Evolutionary conservation across 2,797 vertebrate genomes (phyloP).

Genomic region (Thalassophryne amazonica): DNA sequence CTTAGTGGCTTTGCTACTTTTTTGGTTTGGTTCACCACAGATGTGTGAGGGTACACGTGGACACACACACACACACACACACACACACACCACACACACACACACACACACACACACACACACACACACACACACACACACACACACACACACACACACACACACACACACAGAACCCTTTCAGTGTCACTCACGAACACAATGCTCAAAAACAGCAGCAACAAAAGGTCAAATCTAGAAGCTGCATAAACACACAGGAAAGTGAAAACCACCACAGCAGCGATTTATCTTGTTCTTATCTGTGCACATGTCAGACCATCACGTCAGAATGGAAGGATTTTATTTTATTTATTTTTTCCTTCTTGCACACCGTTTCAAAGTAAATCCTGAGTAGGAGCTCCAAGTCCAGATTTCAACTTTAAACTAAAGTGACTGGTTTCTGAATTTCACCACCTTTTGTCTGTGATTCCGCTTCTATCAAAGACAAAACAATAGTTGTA

Average conservation of each 20-base stretch:
- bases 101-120: not conserved
- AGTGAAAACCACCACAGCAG: constrained; percentile 32
- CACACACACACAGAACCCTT: constrained; percentile 36
- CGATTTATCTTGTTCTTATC: too few species aligned
- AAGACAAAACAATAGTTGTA: too few species aligned
- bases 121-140: constrained; percentile 13
- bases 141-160: constrained; percentile 14
- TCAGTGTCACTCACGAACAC: constrained; percentile 22
- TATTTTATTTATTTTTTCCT: too few species aligned
- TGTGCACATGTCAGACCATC: too few species aligned
- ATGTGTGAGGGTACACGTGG: not conserved
- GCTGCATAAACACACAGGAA: constrained; percentile 4
- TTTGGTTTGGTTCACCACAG: constrained; percentile 42
- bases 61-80: not conserved
- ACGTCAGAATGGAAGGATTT: too few species aligned
- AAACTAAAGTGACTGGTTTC: too few species aligned
- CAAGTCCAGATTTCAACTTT: too few species aligned
- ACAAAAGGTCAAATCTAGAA: constrained; percentile 40
- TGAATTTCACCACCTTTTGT: too few species aligned
- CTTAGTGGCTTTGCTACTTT: constrained; percentile 67
- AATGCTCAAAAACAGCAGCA: constrained; percentile 9
- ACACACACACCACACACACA: not conserved
- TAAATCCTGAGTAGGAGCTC: too few species aligned
- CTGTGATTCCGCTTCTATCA: too few species aligned
- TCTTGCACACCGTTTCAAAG: too few species aligned